Evolutionary conservation across 1,140 invertebrate genomes (phyloP), one percentile per base, ranked within the genome.

Genomic region (Samia ricini): DNA sequence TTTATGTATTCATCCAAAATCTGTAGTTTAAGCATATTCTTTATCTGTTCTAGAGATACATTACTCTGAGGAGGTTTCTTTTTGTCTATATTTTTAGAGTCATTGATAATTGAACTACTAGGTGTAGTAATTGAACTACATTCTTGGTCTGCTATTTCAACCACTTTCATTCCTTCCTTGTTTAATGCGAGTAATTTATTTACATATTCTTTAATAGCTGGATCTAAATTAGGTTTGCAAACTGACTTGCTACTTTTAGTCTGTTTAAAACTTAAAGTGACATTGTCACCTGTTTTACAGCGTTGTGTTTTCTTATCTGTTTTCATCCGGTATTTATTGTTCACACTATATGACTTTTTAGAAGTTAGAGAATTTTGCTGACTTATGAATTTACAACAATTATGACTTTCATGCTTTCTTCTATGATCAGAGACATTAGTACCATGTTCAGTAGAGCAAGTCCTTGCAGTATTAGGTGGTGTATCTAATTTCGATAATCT

Each of bases 41-140:
- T 86, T 64, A 83, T 81, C 76, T 91, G 75, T 72, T 89, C 77
- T n/a, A 85, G 69, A 54, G 82, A 86, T 62, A 87, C 86, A 77
- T 77, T 81, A 36, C 71, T 78, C 19, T 74, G 63, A 26, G 71
- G 12, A 49, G 23, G 51, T 23, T 74, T 71, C 19, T 64, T 56
- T 51, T 68, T 61, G 22, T 71, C 61, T 3, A 77, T 24, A 73
- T 91, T 91, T 15, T 68, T 70, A 23, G 80, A 71, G n/a, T 82
- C 74, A 63, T 91, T 85, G 21, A 91, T 82, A 23, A 92, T 77
- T 26, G 91, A 93, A 63, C 90, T 91, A 26, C 83, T 81, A 4
- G 92, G 92, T 4, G 92, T 93, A 21, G 86, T 76, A 3, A 92
- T 85, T 4, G 88, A 83, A 78, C 92, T 93, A 22, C 91, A 89